Evolutionary conservation across 1,140 invertebrate genomes (phyloP), one percentile per base, ranked within the genome.

Genomic region (Gerris buenoi): DNA sequence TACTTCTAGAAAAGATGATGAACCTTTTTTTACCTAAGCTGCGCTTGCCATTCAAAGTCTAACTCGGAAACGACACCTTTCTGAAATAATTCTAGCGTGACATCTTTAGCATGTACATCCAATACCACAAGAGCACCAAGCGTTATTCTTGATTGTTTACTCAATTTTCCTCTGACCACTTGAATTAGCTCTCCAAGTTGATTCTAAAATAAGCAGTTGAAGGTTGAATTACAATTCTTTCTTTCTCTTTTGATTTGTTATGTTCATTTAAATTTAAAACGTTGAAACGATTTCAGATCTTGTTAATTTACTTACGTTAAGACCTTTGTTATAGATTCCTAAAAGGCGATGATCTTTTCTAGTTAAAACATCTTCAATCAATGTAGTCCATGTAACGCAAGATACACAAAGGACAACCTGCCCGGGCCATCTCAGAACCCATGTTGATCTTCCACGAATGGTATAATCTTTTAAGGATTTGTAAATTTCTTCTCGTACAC

Each of bases 31-130:
- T n/a, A 75, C 73, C 92, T 82, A 61, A 96, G 79, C 74, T 97
- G 93, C 23, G 91, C 83, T 27, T 95, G 77, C 95, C 95, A 97
- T 73, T 90, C 84, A 75, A 96, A 97, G 76, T 96, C 93, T 27
- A 82, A 86, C 68, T 89, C 89, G 72, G 81, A 81, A 63, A 75
- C 79, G 2, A 91, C 84, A 62, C 86, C 82, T 66, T 88, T 83
- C 5, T 84, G 79, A 15, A 88, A 79, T 25, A 97, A 77, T 27
- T 88, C 83, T 68, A 85, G 81, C 15, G 93, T 85, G 0, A 96
- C 90, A 76, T 97, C 93, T 77, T 90, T 85, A 1, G 92, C 90
- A 73, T 96, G 93, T 0, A 95, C 92, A 76, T 95, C 92, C 67
- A 95, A 86, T 18, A 95, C 91, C 71, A 95, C 92, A 57, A 96